Evolutionary conservation across 2,113 vertebrate genomes (phyloP).

Genomic region (Thryonomys swinderianus): DNA sequence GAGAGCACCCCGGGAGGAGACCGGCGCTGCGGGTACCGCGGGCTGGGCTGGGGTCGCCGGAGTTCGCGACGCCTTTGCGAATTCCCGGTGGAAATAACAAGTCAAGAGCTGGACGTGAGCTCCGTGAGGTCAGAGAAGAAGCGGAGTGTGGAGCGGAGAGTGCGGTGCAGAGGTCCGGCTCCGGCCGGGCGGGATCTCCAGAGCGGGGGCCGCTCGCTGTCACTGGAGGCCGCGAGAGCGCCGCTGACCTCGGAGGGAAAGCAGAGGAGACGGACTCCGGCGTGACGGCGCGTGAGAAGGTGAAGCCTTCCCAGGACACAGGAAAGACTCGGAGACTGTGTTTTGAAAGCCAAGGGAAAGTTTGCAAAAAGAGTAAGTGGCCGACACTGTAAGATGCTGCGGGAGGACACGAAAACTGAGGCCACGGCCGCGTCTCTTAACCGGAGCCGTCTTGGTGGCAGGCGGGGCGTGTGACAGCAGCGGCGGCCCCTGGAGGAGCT

Average conservation of each 20-base stretch:
- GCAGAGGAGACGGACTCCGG: not conserved
- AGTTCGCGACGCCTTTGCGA: not conserved
- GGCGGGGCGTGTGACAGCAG: not conserved
- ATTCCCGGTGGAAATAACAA: not conserved
- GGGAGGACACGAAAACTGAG: not conserved
- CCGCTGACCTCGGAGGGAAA: not conserved
- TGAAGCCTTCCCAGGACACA: not conserved
- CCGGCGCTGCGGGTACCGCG: accelerated
- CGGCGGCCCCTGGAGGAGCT: not conserved
- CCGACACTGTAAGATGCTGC: not conserved
- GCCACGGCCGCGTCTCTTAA: not conserved
- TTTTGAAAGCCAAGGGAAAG: not conserved
- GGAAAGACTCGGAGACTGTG: not conserved
- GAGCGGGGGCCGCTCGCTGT: not conserved
- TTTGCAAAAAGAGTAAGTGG: not conserved
- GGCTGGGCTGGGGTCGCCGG: not conserved
- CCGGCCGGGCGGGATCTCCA: not conserved
- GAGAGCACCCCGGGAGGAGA: not conserved
- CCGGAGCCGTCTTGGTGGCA: not conserved
- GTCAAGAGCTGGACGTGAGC: not conserved
- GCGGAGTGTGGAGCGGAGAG: not conserved
- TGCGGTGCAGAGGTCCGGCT: not conserved
- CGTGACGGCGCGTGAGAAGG: not conserved
- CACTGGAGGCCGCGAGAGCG: not conserved
- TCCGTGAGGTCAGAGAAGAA: not conserved